phyloP scores from a whole-genome alignment of 2,113 vertebrate species.

The Mionectes macconnelli region DNA sequence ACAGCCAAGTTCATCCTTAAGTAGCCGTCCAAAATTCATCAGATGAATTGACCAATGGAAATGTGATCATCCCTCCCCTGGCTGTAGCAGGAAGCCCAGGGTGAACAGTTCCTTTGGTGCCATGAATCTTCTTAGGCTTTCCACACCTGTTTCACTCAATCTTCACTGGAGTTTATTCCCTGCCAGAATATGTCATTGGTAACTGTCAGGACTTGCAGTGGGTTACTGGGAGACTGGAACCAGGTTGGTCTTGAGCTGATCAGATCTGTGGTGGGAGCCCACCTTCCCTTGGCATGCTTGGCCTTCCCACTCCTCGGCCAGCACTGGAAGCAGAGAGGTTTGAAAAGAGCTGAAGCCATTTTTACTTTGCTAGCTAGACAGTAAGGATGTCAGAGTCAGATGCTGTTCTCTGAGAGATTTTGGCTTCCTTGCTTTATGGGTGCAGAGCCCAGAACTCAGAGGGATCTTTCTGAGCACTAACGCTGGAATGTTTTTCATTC shows the following conservation, averaged over 20 bases:
- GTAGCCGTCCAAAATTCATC: background rate
- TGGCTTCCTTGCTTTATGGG: background rate
- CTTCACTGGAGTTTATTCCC: background rate
- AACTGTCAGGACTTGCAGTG: background rate
- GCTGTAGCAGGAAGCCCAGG: background rate
- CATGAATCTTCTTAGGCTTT: background rate
- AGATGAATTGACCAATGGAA: background rate
- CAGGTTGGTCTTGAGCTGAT: background rate
- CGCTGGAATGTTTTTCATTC: background rate
- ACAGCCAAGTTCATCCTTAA: background rate
- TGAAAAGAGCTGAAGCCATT: background rate
- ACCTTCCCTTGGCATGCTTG: background rate
- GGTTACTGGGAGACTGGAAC: background rate
- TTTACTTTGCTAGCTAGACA: background rate
- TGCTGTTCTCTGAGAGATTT: background rate
- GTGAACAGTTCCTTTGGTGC: background rate
- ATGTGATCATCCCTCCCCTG: background rate
- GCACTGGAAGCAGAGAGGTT: rapidly evolving
- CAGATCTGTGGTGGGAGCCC: background rate
- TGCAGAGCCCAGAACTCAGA: background rate
- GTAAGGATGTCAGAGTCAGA: background rate
- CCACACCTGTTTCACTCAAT: background rate
- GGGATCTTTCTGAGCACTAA: background rate
- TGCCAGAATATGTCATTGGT: background rate
- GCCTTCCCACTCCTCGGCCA: background rate